Conservation (phyloP, 2,113 vertebrate species). For the Nothocercus julius region DNA sequence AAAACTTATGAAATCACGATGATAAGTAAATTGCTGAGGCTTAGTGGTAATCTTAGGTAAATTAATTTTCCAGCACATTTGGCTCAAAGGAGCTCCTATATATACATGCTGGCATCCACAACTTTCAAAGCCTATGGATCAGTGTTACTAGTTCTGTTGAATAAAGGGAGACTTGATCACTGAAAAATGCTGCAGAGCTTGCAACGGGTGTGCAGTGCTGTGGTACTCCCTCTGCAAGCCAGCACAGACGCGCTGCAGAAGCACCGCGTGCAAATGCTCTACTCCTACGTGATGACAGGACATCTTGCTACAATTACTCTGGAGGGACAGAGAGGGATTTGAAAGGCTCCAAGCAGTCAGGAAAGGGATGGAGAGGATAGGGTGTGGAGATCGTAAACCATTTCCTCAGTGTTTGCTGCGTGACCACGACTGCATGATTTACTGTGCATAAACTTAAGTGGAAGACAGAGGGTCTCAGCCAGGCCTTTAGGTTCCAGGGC, state of each 20-base stretch:
- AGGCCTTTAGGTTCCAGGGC: background rate
- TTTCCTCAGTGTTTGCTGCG: background rate
- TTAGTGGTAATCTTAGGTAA: background rate
- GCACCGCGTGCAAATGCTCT: accelerated
- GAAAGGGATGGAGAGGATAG: background rate
- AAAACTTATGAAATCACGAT: background rate
- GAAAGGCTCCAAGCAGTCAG: background rate
- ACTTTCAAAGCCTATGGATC: background rate
- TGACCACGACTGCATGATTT: background rate
- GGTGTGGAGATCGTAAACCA: background rate
- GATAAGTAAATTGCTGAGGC: background rate
- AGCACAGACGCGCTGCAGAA: background rate
- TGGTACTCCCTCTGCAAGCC: background rate
- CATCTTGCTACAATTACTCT: background rate
- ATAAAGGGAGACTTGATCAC: background rate
- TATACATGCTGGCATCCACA: background rate
- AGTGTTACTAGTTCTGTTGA: background rate
- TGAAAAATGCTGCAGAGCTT: background rate
- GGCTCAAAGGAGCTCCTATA: background rate
- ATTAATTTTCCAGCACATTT: background rate
- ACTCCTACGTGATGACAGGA: background rate
- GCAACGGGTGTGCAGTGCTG: background rate
- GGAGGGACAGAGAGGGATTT: background rate
- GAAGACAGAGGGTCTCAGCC: background rate
- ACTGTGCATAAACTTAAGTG: background rate